A percentile compares a stretch with the other conserved stretches of the same genome.
Evolutionary conservation across 2,888 invertebrate species (phyloP).

Genomic region (Apodemia zela): DNA sequence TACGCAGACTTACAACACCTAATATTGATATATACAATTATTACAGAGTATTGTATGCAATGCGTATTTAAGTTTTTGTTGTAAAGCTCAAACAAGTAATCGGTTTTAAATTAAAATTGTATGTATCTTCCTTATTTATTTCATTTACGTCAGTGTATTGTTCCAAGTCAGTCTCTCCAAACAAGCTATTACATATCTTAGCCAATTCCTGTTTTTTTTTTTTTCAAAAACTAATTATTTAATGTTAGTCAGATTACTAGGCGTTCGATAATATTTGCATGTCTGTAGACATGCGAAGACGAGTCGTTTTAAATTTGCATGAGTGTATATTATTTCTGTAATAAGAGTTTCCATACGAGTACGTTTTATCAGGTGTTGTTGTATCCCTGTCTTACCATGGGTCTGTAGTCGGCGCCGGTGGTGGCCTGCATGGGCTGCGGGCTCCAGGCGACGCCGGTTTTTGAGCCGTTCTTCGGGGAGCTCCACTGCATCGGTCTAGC

Average conservation of each 20-base stretch:
- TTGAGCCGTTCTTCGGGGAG: conserved; percentile 92
- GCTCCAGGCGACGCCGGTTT: conserved; percentile 89
- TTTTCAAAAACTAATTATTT: too few relatives aligned
- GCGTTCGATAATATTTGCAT: neutral
- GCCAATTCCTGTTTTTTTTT: too few relatives aligned
- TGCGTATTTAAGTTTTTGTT: too few relatives aligned
- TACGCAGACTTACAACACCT: neutral
- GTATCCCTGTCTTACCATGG: conserved; percentile 84
- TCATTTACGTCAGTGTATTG: too few relatives aligned
- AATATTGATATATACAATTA: too few relatives aligned
- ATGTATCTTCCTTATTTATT: too few relatives aligned
- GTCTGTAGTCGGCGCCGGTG: conserved; percentile 91
- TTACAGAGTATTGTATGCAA: too few relatives aligned
- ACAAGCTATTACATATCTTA: too few relatives aligned
- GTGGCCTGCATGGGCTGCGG: conserved; percentile 95
- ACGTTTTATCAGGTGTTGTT: neutral
- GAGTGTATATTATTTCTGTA: neutral
- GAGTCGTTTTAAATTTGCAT: neutral
- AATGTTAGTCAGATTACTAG: too few relatives aligned
- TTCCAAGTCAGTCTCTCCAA: too few relatives aligned
- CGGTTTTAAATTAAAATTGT: too few relatives aligned
- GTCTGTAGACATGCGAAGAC: neutral
- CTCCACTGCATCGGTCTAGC: conserved; percentile 94
- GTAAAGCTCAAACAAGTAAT: too few relatives aligned
- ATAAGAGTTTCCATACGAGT: neutral